Evolutionary conservation across 2,113 vertebrate genomes (phyloP).

Genomic region (Anoplopoma fimbria): DNA sequence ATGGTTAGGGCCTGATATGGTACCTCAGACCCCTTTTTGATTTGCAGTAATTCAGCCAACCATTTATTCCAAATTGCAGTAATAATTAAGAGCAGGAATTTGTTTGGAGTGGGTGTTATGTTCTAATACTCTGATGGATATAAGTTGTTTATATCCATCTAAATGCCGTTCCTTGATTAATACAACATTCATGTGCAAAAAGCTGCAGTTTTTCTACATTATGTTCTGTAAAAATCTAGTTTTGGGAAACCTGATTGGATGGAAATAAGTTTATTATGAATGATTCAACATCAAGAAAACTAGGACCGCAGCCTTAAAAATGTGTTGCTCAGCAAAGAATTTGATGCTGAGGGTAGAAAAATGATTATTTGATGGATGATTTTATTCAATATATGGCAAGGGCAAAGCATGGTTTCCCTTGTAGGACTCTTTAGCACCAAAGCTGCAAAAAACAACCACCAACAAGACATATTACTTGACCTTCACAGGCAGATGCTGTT

Average conservation of each 20-base stretch:
- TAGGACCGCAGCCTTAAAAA: not conserved
- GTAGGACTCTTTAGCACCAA: conserved; percentile 18
- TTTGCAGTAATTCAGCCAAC: conserved; percentile 65
- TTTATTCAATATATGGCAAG: conserved; percentile 23
- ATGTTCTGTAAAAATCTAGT: not conserved
- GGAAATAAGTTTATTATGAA: not conserved
- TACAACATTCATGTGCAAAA: conserved; percentile 23
- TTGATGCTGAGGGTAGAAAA: not conserved
- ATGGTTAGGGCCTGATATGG: conserved; percentile 64
- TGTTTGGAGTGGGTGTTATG: conserved; percentile 33
- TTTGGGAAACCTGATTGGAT: conserved; percentile 2
- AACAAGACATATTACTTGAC: conserved; percentile 47
- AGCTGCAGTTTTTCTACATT: not conserved
- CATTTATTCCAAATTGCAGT: conserved; percentile 66
- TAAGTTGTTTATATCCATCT: conserved; percentile 50
- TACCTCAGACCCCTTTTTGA: conserved; percentile 58
- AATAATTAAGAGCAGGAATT: conserved; percentile 64
- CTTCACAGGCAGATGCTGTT: conserved; percentile 50
- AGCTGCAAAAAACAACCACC: not conserved
- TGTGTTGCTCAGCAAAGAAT: conserved; percentile 3
- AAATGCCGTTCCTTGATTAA: conserved; percentile 29
- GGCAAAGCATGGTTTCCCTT: conserved; percentile 2
- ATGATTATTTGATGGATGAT: not conserved
- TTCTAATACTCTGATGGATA: conserved; percentile 27
- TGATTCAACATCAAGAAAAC: not conserved